phyloP scores from a whole-genome alignment of 2,113 vertebrate genomes.

The Chloebia gouldiae region DNA sequence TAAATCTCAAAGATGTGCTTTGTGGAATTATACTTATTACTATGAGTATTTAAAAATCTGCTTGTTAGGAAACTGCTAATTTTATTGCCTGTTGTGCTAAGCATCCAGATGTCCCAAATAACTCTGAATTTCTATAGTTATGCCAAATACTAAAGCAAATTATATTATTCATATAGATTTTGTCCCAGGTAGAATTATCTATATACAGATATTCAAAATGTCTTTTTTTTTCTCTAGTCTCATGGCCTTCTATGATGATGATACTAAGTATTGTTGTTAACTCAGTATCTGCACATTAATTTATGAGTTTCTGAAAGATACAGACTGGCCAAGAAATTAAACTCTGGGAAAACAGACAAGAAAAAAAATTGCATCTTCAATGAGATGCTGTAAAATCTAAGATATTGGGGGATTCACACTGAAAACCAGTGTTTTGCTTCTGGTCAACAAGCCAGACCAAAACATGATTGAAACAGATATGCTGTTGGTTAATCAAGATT shows the following conservation, averaged over 20 bases:
- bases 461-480: not conserved
- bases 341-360: not conserved
- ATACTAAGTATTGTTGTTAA: accelerated
- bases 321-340: not conserved
- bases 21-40: not conserved
- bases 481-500: not conserved
- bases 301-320: not conserved
- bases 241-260: not conserved
- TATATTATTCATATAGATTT: not conserved
- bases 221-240: not conserved
- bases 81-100: not conserved
- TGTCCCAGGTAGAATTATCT: not conserved
- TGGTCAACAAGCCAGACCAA: not conserved
- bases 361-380: not conserved
- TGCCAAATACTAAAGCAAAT: not conserved
- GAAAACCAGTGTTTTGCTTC: not conserved
- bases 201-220: not conserved
- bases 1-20: not conserved
- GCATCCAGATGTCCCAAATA: not conserved
- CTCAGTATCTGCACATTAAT: not conserved
- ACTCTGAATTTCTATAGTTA: not conserved
- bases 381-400: not conserved
- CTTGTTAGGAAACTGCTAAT: not conserved
- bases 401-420: not conserved
- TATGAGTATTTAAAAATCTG: not conserved